Percentiles rank a stretch among this genome's conserved stretches.
Conservation (phyloP, 1,140 invertebrate genomes). For the Pachyrhynchus sulphureomaculatus region DNA sequence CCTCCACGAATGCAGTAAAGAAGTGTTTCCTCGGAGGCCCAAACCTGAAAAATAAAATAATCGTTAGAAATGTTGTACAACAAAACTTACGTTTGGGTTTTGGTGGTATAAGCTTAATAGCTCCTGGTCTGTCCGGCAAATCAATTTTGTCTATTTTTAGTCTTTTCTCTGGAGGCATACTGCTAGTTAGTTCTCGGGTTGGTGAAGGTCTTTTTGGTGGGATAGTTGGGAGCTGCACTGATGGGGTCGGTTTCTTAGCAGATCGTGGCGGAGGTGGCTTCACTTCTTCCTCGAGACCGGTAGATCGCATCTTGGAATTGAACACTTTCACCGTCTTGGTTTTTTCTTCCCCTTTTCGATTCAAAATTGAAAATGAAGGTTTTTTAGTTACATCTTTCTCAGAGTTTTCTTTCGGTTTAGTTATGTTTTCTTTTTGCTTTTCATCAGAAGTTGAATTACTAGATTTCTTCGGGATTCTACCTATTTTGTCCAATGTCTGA, state of each 20-base stretch:
- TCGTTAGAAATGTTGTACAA: slow-evolving; percentile 25
- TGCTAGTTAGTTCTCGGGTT: slow-evolving; percentile 50
- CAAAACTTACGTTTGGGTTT: slow-evolving; percentile 84
- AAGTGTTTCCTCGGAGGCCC: slow-evolving; percentile 9
- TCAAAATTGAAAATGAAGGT: slow-evolving; percentile 77
- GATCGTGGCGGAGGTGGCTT: slow-evolving; percentile 73
- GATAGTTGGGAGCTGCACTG: slow-evolving; percentile 53
- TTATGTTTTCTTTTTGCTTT: slow-evolving; percentile 40
- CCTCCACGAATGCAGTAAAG: slow-evolving; percentile 7
- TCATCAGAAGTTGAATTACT: slow-evolving; percentile 39
- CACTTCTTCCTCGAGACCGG: slow-evolving; percentile 78
- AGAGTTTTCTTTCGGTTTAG: slow-evolving; percentile 53
- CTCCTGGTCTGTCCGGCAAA: slow-evolving; percentile 68
- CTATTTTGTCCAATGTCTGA: slow-evolving; percentile 67
- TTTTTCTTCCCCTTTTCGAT: slow-evolving; percentile 62
- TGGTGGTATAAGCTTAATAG: slow-evolving; percentile 81
- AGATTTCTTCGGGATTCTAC: slow-evolving; percentile 73
- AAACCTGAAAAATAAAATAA: slow-evolving; percentile 47
- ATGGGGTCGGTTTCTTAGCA: slow-evolving; percentile 60
- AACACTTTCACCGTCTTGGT: slow-evolving; percentile 87
- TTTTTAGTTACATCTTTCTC: slow-evolving; percentile 62
- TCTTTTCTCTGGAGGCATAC: slow-evolving; percentile 72
- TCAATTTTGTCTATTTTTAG: slow-evolving; percentile 46
- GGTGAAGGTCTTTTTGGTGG: slow-evolving; percentile 66
- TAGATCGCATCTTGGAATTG: slow-evolving; percentile 83